Conservation (phyloP, 2,113 vertebrate genomes). For the Peucedramus taeniatus region DNA sequence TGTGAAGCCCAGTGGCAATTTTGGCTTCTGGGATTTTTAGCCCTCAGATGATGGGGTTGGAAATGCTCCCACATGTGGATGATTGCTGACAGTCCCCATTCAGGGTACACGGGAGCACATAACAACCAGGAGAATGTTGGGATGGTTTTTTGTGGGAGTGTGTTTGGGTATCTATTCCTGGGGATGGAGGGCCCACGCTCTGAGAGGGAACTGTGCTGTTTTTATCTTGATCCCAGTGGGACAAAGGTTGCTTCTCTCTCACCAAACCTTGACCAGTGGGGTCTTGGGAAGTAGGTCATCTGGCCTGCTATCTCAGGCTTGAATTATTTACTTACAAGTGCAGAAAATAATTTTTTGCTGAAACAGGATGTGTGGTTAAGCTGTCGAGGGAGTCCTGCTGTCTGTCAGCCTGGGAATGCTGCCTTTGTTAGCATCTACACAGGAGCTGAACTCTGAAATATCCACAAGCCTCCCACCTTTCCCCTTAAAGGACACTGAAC, state of each 20-base stretch:
- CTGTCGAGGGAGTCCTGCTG: neutral
- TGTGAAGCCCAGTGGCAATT: neutral
- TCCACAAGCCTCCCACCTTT: constrained; percentile 46
- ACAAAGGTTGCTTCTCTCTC: neutral
- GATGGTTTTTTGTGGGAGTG: neutral
- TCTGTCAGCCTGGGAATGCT: constrained; percentile 26
- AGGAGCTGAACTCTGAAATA: constrained; percentile 39
- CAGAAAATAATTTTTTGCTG: neutral
- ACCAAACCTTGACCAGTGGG: neutral
- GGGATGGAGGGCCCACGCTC: neutral
- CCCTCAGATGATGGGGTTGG: neutral
- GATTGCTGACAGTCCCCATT: neutral
- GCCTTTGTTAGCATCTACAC: neutral
- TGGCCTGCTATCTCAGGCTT: neutral
- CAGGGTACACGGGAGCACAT: neutral
- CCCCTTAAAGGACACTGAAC: neutral
- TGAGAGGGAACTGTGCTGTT: neutral
- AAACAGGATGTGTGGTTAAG: neutral
- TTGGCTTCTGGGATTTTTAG: neutral
- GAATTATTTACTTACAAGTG: neutral
- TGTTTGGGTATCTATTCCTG: neutral
- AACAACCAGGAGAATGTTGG: neutral
- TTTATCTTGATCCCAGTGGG: neutral
- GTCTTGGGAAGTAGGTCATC: neutral
- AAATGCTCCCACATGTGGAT: neutral